Evolutionary conservation across 2,797 vertebrate species (phyloP).

Genomic region (Phaenicophaeus curvirostris): DNA sequence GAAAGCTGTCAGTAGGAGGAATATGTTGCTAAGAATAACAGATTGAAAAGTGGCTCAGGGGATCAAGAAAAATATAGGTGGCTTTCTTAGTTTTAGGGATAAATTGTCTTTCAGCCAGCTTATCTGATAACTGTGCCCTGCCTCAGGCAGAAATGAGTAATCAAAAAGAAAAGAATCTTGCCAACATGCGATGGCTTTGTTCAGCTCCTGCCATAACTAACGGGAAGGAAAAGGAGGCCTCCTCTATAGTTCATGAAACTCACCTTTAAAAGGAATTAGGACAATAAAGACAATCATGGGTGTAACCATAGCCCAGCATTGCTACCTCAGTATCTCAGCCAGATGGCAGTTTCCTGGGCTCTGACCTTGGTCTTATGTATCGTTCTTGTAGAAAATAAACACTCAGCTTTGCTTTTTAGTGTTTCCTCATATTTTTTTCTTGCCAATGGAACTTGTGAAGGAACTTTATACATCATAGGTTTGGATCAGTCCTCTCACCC

Average conservation of each 20-base stretch:
- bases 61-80: background rate
- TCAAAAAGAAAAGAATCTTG: background rate
- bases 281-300: conserved; percentile 22
- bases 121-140: background rate
- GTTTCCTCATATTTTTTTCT: background rate
- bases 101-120: conserved; percentile 1
- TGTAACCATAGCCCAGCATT: background rate
- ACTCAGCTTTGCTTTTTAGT: background rate
- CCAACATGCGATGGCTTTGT: background rate
- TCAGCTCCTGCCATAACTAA: background rate
- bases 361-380: background rate
- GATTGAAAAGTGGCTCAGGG: background rate
- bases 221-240: conserved; percentile 45
- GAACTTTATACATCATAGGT: background rate
- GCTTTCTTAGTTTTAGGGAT: background rate
- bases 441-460: background rate
- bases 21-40: conserved; percentile 31
- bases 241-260: background rate
- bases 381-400: conserved; percentile 1
- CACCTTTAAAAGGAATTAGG: conserved; percentile 7
- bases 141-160: background rate
- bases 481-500: background rate
- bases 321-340: conserved; percentile 3
- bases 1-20: conserved; percentile 53
- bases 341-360: background rate